Evolutionary conservation across 1,140 invertebrate genomes (phyloP).

Genomic region (Orius insidiosus): DNA sequence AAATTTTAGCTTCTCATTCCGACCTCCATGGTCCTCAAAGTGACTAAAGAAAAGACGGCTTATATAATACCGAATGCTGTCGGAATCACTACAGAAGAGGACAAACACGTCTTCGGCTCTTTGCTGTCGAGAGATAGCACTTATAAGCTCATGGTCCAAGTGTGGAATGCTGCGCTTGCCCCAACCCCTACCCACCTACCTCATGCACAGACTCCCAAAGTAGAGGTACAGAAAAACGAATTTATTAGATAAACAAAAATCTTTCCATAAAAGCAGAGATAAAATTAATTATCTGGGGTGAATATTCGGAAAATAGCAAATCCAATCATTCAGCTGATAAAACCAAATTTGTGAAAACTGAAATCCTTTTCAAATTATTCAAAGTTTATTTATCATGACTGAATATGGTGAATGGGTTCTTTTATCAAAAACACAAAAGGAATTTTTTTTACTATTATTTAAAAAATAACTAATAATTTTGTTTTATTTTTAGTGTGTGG

Average conservation of each 20-base stretch:
- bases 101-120: constrained; percentile 78
- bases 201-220: neutral
- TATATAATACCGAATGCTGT: constrained; percentile 82
- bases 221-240: neutral
- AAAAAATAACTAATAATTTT: neutral
- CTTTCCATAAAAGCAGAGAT: no score
- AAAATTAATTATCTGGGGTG: no score
- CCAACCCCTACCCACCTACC: neutral
- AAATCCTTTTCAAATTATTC: no score
- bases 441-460: no score
- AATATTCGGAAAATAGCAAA: no score
- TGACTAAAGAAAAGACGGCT: constrained; percentile 81
- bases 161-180: constrained; percentile 35
- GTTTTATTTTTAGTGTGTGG: constrained; percentile 22
- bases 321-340: no score
- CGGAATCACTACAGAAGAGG: constrained; percentile 61
- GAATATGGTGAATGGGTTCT: no score
- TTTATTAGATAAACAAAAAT: no score
- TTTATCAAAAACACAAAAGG: no score
- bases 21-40: constrained; percentile 57
- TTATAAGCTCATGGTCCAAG: constrained; percentile 63
- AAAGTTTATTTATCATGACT: no score
- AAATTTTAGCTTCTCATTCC: constrained; percentile 56
- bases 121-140: constrained; percentile 73
- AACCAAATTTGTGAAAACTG: no score